Evolutionary conservation across 1,140 invertebrate species (phyloP), one percentile per base, ranked within the genome.

Genomic region (Polypedilum pembai): DNA sequence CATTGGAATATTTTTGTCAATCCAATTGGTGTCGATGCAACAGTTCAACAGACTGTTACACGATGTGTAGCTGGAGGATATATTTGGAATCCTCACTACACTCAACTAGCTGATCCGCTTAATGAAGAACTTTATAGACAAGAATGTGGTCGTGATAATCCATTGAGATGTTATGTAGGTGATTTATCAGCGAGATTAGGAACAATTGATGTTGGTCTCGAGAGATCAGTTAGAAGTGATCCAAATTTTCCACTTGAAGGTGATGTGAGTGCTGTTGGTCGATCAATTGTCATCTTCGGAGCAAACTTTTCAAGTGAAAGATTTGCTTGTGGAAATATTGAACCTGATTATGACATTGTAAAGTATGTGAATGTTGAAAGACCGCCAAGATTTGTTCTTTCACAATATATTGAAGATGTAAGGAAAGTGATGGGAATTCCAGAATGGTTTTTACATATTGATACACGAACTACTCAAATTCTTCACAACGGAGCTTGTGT

Each of bases 1-100:
- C 89, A 93, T 76, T 98, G 95, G 94, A 91, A 93, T 72, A 91
- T 97, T 75, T 98, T 91, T 80, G 94, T 96, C 8, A 96, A 95
- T 83, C 92, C 93, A 0, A 92, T 98, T 18, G 93, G 92, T n/a
- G 92, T 95, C 41, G 94, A 97, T 84, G 94, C 94, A 5, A 86
- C 92, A 8, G 93, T 95, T 1, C 88, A 90, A 82, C 87, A 90
- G 33, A 87, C 91, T 73, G 83, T 86, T 74, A 92, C 92, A 1
- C 85, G 94, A 75, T 98, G 96, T 82, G 90, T 93, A 4, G 95
- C 94, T 7, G 92, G 91, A 69, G 95, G 95, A 21, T 95, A 93
- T 79, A 86, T 91, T 40, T 98, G 94, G 93, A 98, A 98, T 85
- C 95, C 96, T 0, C 94, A 91, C 83, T 94, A 92, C 77, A 94